A percentile compares a stretch with the other conserved stretches of the same genome.
These are phyloP conservation scores for Smutsia gigantea DNA, from an alignment of 2,797 vertebrate genomes.

Conservation along the genomic window DNA sequence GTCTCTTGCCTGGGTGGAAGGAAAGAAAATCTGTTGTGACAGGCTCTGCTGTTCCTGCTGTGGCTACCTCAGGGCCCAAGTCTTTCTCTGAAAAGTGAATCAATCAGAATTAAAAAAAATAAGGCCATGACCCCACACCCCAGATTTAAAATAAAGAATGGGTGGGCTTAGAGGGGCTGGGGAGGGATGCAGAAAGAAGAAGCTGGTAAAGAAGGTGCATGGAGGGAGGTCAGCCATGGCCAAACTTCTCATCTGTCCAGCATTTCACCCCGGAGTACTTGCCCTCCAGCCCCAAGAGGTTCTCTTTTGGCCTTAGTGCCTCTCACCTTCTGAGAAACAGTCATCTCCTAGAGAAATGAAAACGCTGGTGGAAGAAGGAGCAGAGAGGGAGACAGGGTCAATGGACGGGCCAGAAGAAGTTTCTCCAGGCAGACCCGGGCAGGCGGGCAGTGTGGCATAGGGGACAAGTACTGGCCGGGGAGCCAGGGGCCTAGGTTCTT, in stretches of 20 bases:
- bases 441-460: background rate
- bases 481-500: background rate
- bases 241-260: background rate
- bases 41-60: background rate
- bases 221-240: background rate
- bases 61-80: background rate
- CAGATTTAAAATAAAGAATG: background rate
- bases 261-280: background rate
- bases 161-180: background rate
- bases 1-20: background rate
- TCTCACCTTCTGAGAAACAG: background rate
- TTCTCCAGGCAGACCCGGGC: background rate
- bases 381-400: background rate
- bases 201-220: background rate
- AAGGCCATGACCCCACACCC: background rate
- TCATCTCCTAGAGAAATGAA: background rate
- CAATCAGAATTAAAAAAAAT: conserved; percentile 16
- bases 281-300: background rate
- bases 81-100: conserved; percentile 8
- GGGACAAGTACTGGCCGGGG: background rate
- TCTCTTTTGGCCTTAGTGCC: background rate
- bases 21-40: conserved; percentile 15
- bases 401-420: background rate
- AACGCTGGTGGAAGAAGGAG: background rate
- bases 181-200: background rate